Base-by-base conservation (phyloP, 1,140 invertebrate species). In the Drosophila fuyamai region DNA sequence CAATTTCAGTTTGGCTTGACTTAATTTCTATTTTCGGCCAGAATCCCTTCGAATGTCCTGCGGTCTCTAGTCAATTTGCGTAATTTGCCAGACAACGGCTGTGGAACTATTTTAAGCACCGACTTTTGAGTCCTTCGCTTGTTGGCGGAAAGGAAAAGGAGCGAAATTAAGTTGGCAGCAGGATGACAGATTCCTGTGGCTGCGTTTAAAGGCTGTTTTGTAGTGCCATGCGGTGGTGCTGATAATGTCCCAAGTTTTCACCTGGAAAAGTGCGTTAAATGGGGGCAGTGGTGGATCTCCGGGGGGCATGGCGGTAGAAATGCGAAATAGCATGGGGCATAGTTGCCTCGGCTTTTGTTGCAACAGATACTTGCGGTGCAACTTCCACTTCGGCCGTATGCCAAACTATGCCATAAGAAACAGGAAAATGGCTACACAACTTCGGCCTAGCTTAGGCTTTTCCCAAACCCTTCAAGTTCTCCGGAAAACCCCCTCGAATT, bases 391-490 rank as follows among this genome's bases (percentile, higher is more conserved):
- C 61, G 55, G 60, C 53, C 78, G 14, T 57, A 63, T 48, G 55
- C 56, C 23, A 61, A 84, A 84, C 77, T 84, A 84, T 84, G 76
- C 81, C 77, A 76, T 81, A 77, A 62, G 44, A 71, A 32, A 14
- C 29, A 14, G 67, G 65, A 57, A 71, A 70, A 67, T 66, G 43
- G 47, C 66, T 66, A 55, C 61, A 55, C 32, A 57, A 57, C 61
- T 62, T 63, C 35, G 43, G 29, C 53, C 54, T 27, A 43, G 32
- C n/a, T 56, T 29, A 12, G 41, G 41, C 12, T 36, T 27, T 23
- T 12, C 29, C 27, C 40, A 10, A 1, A 5, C 23, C 27, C 54
- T 5, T 18, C 14, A 36, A 58, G 46, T 58, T 29, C 29, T 14
- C 4, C 5, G 10, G 13, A 8, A 48, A 32, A 29, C 48, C 29